Evolutionary conservation across 1,140 invertebrate genomes (phyloP), one percentile per base, ranked within the genome.

Genomic region (Eupristina koningsbergeri): DNA sequence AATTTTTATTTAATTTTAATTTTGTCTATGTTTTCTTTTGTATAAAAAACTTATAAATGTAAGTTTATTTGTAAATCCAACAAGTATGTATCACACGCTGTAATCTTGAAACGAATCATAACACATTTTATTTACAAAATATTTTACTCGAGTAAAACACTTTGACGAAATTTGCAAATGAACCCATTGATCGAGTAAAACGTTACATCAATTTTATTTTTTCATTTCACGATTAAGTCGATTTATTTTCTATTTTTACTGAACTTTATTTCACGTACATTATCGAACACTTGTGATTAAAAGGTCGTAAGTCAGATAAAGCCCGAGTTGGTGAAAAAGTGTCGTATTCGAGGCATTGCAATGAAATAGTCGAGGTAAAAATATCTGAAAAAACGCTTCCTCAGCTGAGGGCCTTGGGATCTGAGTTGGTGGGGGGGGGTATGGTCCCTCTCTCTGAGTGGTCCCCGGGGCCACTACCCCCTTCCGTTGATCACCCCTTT

Each of bases 381-480:
- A 41, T 29, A n/a, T 15, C 1, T 29, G 5, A 8, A 45, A 74
- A 74, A 74, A 74, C 47, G 41, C n/a, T n/a, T 34, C n/a, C 36
- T 34, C 67, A 36, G 11, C 41, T 11, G 41, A 45, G 5, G 6
- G 71, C 71, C 41, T 8, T 22, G 2, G 73, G 67, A 13, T 22
- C n/a, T 5, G 45, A 74, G 50, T 74, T 74, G 73, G 41, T 45
- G 73, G 26, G n/a, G 73, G 11, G 39, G 0, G n/a, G 31, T 34
- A 64, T 67, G 36, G 78, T 71, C 64, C 64, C 78, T 41, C 39
- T 47, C 29, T 41, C 3, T 31, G 45, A 17, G 74, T n/a, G 6
- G 19, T 53, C 58, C 79, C 84, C 88, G 31, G 77, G 61, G 80
- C 79, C 77, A 50, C 69, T 80, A 47, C 69, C 61, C 47, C 77